phyloP scores from a whole-genome alignment of 1,140 invertebrate genomes.

The Drosophila pallidifrons region DNA sequence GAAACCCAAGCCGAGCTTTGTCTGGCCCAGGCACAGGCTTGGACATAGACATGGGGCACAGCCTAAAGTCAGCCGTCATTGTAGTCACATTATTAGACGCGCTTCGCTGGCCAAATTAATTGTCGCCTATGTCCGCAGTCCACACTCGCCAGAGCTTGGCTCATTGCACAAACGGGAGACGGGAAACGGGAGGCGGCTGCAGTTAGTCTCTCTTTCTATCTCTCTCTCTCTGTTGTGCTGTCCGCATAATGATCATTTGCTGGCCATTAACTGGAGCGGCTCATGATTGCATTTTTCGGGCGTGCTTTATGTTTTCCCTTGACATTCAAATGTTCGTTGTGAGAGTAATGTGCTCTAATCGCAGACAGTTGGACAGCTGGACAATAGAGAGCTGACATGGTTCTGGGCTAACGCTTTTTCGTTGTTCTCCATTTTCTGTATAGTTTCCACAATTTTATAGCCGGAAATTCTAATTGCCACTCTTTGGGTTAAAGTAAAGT shows the following conservation, averaged over 20 bases:
- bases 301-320: constrained; percentile 37
- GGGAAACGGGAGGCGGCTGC: constrained; percentile 6
- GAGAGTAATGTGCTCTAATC: constrained; percentile 13
- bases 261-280: constrained; percentile 62
- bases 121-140: constrained; percentile 59
- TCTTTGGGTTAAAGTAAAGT: constrained; percentile 26
- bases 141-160: constrained; percentile 50
- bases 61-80: constrained; percentile 57
- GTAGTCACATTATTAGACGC: constrained; percentile 81
- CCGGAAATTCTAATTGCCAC: constrained; percentile 75
- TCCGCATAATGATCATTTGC: constrained; percentile 30
- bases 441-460: constrained; percentile 55
- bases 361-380: constrained; percentile 41
- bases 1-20: constrained; percentile 45
- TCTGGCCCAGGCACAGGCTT: constrained; percentile 11
- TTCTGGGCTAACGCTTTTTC: constrained; percentile 73
- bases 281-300: constrained; percentile 33
- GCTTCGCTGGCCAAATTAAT: constrained; percentile 79
- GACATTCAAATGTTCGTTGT: constrained; percentile 48
- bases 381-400: constrained; percentile 54
- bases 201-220: too few relatives aligned
- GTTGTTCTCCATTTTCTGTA: constrained; percentile 38
- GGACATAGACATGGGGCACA: neutral
- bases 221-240: neutral
- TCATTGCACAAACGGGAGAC: constrained; percentile 62